These are phyloP conservation scores for Odocoileus hemionus DNA, from an alignment of 2,113 vertebrate genomes.

Conservation along the genomic window DNA sequence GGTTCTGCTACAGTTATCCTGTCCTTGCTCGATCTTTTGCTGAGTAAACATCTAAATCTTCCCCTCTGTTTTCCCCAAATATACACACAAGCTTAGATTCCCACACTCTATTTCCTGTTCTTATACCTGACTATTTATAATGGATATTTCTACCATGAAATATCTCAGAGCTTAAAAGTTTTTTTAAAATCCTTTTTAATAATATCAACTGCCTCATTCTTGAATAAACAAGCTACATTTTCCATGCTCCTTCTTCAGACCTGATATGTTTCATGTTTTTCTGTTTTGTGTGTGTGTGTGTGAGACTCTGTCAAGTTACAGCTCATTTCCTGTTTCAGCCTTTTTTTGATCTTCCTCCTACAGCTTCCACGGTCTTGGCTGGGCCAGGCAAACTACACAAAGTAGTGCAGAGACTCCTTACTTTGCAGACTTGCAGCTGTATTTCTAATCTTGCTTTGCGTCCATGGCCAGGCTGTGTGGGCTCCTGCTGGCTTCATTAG, in stretches of 20 bases:
- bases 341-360: constrained; percentile 16
- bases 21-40: background rate
- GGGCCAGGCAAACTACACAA: background rate
- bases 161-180: background rate
- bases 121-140: background rate
- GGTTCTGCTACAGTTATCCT: background rate
- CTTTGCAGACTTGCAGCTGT: background rate
- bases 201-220: constrained; percentile 3
- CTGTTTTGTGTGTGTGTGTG: background rate
- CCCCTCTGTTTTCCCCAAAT: background rate
- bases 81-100: background rate
- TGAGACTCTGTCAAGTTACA: constrained; percentile 35
- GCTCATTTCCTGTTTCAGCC: constrained; percentile 50
- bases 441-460: background rate
- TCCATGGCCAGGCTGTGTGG: background rate
- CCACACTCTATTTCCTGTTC: background rate
- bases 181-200: background rate
- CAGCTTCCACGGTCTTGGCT: background rate
- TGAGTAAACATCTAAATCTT: background rate
- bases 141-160: background rate
- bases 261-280: background rate
- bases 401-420: background rate
- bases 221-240: constrained; percentile 17
- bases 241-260: background rate
- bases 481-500: background rate